These are phyloP conservation scores for Microtus ochrogaster DNA, from an alignment of 2,113 vertebrate species.

Conservation along the genomic window DNA sequence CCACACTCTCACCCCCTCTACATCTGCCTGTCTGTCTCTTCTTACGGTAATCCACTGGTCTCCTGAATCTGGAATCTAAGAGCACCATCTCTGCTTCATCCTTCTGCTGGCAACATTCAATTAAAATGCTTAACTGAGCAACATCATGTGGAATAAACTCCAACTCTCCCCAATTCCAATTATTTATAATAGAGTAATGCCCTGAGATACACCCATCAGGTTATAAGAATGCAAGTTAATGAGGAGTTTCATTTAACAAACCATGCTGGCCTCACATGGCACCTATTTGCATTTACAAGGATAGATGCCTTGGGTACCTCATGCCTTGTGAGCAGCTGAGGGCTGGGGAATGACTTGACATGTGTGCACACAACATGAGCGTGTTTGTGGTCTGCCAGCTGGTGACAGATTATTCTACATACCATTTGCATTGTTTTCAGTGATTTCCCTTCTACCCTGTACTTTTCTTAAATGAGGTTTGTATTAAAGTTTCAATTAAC, in stretches of 20 bases:
- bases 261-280: background rate
- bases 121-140: constrained; percentile 48
- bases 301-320: constrained; percentile 6
- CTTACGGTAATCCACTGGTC: background rate
- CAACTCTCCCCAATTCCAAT: background rate
- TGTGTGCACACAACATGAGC: background rate
- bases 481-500: constrained; percentile 46
- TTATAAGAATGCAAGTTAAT: constrained; percentile 49
- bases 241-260: constrained; percentile 52
- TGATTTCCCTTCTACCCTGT: constrained; percentile 20
- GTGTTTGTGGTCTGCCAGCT: background rate
- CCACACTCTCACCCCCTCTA: background rate
- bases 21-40: background rate
- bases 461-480: constrained; percentile 11
- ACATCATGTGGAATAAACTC: background rate
- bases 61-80: background rate
- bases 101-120: background rate
- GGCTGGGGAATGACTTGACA: background rate
- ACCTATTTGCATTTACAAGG: constrained; percentile 50
- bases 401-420: background rate
- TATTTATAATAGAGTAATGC: constrained; percentile 44
- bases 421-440: background rate
- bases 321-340: background rate
- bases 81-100: background rate
- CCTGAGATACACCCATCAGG: background rate